A percentile compares a stretch with the other conserved stretches of the same genome.
phyloP scores from a whole-genome alignment of 2,888 invertebrate genomes.

The Epiblema foenella region DNA sequence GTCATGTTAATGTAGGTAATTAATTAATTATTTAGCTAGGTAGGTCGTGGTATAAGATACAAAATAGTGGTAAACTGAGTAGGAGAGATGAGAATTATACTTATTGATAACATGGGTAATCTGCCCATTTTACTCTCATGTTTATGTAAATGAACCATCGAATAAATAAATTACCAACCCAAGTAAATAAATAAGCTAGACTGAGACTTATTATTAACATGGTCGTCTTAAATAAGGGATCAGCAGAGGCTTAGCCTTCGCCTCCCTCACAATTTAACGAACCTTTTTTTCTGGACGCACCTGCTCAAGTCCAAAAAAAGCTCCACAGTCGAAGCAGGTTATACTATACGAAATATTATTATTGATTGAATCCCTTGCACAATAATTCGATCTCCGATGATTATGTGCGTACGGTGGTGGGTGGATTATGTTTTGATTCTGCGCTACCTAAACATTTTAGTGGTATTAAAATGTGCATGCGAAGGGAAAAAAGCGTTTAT shows the following conservation, averaged over 20 bases:
- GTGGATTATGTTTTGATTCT: constrained; percentile 36
- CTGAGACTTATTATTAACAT: not conserved
- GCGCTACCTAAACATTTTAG: constrained; percentile 27
- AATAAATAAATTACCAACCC: no score
- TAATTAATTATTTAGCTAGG: no score
- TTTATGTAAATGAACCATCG: no score
- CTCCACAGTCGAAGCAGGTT: constrained; percentile 53
- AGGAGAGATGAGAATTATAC: no score
- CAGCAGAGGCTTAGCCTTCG: constrained; percentile 47
- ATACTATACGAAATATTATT: constrained; percentile 53
- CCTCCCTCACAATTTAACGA: constrained; percentile 56
- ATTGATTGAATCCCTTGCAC: constrained; percentile 41
- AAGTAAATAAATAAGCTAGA: not conserved
- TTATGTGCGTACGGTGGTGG: constrained; percentile 21
- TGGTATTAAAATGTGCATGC: not conserved
- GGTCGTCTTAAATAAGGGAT: constrained; percentile 32
- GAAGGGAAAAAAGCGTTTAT: not conserved
- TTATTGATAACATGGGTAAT: no score
- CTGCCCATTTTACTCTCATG: no score
- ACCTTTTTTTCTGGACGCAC: constrained; percentile 64
- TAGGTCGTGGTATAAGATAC: no score
- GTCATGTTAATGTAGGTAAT: no score
- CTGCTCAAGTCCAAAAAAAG: constrained; percentile 63
- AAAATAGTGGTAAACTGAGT: no score
- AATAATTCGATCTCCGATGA: constrained; percentile 35